These are phyloP conservation scores for Gobiocypris rarus DNA, from an alignment of 2,113 vertebrate species.

Conservation along the genomic window DNA sequence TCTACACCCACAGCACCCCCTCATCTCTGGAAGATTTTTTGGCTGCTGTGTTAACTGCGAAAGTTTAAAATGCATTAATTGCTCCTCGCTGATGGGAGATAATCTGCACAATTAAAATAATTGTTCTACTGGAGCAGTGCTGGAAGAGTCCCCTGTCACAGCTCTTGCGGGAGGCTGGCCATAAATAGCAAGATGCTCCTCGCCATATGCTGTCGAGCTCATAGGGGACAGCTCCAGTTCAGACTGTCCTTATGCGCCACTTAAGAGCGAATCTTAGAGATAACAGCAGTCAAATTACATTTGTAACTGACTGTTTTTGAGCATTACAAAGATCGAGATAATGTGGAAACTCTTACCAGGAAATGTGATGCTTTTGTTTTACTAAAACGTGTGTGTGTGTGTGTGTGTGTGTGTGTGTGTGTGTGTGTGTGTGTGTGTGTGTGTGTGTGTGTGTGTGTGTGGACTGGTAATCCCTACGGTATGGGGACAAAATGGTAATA, in stretches of 20 bases:
- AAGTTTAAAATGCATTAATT: constrained; percentile 32
- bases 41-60: constrained; percentile 4
- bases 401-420: neutral
- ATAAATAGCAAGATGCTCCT: constrained; percentile 48
- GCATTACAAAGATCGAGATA: constrained; percentile 8
- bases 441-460: neutral
- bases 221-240: constrained; percentile 39
- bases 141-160: constrained; percentile 45
- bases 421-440: too few species aligned
- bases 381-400: neutral
- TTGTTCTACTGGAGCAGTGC: constrained; percentile 49
- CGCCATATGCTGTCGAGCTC: constrained; percentile 49
- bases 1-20: neutral
- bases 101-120: constrained; percentile 57
- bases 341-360: neutral
- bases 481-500: too few species aligned
- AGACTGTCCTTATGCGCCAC: constrained; percentile 35
- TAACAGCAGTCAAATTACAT: neutral
- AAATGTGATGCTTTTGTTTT: constrained; percentile 7
- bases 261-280: constrained; percentile 8
- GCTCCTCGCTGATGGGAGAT: constrained; percentile 8
- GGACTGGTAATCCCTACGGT: too few species aligned
- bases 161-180: constrained; percentile 53
- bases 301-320: neutral
- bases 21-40: neutral